Conservation (phyloP, 1,140 invertebrate genomes). For the Penaeus japonicus region DNA sequence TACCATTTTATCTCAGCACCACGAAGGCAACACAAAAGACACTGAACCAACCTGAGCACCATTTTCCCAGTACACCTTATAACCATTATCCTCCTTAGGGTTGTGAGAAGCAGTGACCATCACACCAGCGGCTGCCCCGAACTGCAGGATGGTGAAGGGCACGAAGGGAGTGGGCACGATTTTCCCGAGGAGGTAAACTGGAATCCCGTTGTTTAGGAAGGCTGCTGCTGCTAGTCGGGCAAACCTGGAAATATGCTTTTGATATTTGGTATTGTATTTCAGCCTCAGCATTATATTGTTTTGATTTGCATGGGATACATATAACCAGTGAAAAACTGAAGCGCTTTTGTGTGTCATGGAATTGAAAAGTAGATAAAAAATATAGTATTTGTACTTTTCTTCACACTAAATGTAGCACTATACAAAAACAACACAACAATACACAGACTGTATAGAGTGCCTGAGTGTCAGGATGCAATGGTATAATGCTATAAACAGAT, state of each 20-base stretch:
- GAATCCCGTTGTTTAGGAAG: slow-evolving; percentile 79
- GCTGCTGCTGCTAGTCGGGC: slow-evolving; percentile 87
- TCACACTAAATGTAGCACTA: too few relatives aligned
- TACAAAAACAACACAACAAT: too few relatives aligned
- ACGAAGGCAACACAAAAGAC: not conserved
- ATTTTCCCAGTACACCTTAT: slow-evolving; percentile 97
- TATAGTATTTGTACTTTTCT: too few relatives aligned
- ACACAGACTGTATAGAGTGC: too few relatives aligned
- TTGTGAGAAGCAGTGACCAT: slow-evolving; percentile 99
- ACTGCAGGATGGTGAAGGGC: slow-evolving; percentile 79
- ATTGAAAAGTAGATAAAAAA: too few relatives aligned
- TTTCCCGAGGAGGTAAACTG: slow-evolving; percentile 83
- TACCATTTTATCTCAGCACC: too few relatives aligned
- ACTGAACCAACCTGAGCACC: slow-evolving; percentile 76
- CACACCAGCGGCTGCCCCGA: slow-evolving; percentile 80
- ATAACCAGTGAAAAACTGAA: too few relatives aligned
- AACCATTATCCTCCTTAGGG: slow-evolving; percentile 98
- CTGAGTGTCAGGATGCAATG: too few relatives aligned
- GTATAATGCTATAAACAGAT: too few relatives aligned
- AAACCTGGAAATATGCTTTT: slow-evolving; percentile 73
- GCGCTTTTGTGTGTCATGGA: too few relatives aligned
- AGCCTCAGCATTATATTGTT: not conserved
- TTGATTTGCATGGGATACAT: too few relatives aligned
- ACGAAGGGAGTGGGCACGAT: slow-evolving; percentile 94
- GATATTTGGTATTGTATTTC: not conserved